phyloP scores from a whole-genome alignment of 2,888 invertebrate species.

The Coenonympha glycerion region DNA sequence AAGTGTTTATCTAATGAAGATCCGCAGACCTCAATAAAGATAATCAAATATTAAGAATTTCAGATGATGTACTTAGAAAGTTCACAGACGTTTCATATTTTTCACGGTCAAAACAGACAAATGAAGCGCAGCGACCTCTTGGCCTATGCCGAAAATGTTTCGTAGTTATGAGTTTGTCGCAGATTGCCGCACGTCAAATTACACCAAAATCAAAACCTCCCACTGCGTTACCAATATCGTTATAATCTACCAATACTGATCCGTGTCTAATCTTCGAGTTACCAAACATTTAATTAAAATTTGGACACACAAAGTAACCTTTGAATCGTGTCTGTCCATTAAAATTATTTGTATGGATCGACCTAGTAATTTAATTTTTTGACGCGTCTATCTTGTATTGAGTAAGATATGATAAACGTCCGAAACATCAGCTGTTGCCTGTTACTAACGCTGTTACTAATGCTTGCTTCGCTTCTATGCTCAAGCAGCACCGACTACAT shows the following conservation, averaged over 20 bases:
- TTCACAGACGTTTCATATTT: too few relatives aligned
- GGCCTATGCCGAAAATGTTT: slow-evolving; percentile 2
- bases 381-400: not conserved
- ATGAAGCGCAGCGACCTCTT: not conserved
- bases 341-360: not conserved
- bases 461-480: too few relatives aligned
- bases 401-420: not conserved
- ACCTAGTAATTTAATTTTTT: not conserved
- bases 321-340: not conserved
- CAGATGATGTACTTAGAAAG: too few relatives aligned
- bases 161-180: too few relatives aligned
- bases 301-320: not conserved
- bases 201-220: not conserved
- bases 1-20: too few relatives aligned
- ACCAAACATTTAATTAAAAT: not conserved
- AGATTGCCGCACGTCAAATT: too few relatives aligned
- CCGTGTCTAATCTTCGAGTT: slow-evolving; percentile 3
- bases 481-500: too few relatives aligned
- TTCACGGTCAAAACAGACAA: too few relatives aligned
- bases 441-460: too few relatives aligned
- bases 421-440: too few relatives aligned
- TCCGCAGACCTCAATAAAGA: too few relatives aligned
- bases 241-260: not conserved
- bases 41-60: too few relatives aligned
- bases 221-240: not conserved